phyloP scores from a whole-genome alignment of 2,797 vertebrate species.

The Martes flavigula region DNA sequence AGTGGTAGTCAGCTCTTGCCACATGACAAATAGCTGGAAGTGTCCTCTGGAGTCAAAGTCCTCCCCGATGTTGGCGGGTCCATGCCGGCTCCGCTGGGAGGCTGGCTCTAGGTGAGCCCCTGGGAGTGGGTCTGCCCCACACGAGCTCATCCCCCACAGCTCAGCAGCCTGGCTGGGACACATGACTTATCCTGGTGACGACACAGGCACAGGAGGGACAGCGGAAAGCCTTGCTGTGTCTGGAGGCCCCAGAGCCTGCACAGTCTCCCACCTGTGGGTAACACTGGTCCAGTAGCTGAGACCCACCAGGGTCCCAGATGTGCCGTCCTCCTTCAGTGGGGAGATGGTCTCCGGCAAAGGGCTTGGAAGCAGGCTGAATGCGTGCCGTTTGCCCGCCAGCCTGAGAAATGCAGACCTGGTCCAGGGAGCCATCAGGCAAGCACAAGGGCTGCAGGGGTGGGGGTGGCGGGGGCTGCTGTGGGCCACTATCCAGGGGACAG shows the following conservation, averaged over 20 bases:
- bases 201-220: accelerated
- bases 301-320: not conserved
- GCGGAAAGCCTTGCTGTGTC: accelerated
- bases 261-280: accelerated
- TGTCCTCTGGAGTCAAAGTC: too few relatives aligned
- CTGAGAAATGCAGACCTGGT: too few relatives aligned
- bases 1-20: not conserved
- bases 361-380: not conserved
- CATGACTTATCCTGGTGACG: accelerated
- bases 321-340: accelerated
- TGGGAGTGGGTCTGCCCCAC: not conserved
- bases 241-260: accelerated
- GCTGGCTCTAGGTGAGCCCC: accelerated
- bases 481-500: too few relatives aligned
- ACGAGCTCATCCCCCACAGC: accelerated
- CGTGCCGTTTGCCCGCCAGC: not conserved
- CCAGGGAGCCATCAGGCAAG: not conserved
- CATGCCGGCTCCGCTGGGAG: not conserved
- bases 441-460: not conserved
- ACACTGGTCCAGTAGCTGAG: accelerated
- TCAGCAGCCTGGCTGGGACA: accelerated
- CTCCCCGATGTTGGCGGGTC: accelerated
- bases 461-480: accelerated
- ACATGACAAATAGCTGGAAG: not conserved
- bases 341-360: not conserved